Evolutionary conservation across 2,888 invertebrate species (phyloP), one percentile per base, ranked within the genome.

Genomic region (Alloscopus bannaensis): DNA sequence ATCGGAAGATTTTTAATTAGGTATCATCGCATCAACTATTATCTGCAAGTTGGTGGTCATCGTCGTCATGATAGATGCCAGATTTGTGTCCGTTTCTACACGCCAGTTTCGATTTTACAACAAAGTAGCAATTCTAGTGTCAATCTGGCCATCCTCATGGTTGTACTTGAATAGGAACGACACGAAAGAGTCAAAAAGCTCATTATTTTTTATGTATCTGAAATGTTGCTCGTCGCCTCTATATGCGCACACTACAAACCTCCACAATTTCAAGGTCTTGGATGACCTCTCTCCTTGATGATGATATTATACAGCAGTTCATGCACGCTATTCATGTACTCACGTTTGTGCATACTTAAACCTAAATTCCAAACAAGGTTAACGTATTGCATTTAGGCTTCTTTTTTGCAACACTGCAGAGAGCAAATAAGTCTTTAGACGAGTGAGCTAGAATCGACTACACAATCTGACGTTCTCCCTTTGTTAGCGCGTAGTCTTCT

Each of bases 281-380:
- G 60, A 75, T 68, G 68, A 75, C 75, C 66, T 75, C 75, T 68
- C 57, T 55, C 26, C n/a, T n/a, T 57, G 59, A 29, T 52, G n/a
- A n/a, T n/a, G n/a, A n/a, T n/a, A n/a, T n/a, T n/a, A n/a, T n/a
- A n/a, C n/a, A n/a, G n/a, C n/a, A n/a, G n/a, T n/a, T n/a, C n/a
- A n/a, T n/a, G n/a, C n/a, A n/a, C n/a, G n/a, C n/a, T n/a, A n/a
- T n/a, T n/a, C n/a, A n/a, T n/a, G n/a, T n/a, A n/a, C n/a, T n/a
- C n/a, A n/a, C n/a, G n/a, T 40, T 57, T 42, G 20, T 70, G 50
- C 42, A 62, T 50, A 31, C 29, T 57, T 73, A 65, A 65, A 57
- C 65, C 73, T 73, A 57, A 73, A 73, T 57, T 73, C 65, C 73
- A 65, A 73, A 73, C 73, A 73, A 73, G 73, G 73, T 73, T 73